Evolutionary conservation across 2,888 invertebrate genomes (phyloP), one percentile per base, ranked within the genome.

Genomic region (Cyaniris semiargus): DNA sequence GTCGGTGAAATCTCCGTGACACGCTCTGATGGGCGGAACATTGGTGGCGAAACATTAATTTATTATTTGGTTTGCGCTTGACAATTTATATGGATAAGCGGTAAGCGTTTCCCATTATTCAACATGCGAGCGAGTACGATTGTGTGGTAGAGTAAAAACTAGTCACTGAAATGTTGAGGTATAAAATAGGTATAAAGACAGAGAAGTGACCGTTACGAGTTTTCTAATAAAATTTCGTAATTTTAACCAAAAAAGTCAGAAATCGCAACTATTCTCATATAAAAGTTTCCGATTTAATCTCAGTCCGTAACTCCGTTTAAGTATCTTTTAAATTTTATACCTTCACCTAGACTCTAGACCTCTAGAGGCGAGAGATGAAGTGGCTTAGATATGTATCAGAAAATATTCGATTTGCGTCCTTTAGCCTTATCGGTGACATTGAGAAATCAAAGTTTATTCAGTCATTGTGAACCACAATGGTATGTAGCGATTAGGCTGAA

Each of bases 1-100:
- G 91, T 85, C 89, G 87, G 90, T 88, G 91, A 90, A 92, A 91
- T 86, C 86, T 86, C 86, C 82, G 81, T 82, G 90, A 79, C 85
- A 89, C 88, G 92, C 88, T 90, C 86, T 83, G 83, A 85, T 84
- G 88, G 89, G 88, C 92, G 89, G 86, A 90, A 92, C 88, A 91
- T 91, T 88, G 89, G 86, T 89, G 87, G 86, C 88, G 88, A 90
- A 89, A 88, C 88, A 84, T 86, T 77, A 58, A 72, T 72, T 83
- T 79, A 80, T 79, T 86, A 82, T 85, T 85, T 85, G 84, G 83
- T 85, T 85, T 82, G 85, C 84, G 85, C 86, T 90, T 89, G 88
- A 87, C 79, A 85, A 66, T 87, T 86, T 71, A 76, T 56, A 60
- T 71, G 27, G n/a, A 31, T 66, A 66, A 66, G 8, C 58, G 21